A percentile compares a stretch with the other conserved stretches of the same genome.
Conservation (phyloP, 2,797 vertebrate species). For the Chloroceryle amazona region DNA sequence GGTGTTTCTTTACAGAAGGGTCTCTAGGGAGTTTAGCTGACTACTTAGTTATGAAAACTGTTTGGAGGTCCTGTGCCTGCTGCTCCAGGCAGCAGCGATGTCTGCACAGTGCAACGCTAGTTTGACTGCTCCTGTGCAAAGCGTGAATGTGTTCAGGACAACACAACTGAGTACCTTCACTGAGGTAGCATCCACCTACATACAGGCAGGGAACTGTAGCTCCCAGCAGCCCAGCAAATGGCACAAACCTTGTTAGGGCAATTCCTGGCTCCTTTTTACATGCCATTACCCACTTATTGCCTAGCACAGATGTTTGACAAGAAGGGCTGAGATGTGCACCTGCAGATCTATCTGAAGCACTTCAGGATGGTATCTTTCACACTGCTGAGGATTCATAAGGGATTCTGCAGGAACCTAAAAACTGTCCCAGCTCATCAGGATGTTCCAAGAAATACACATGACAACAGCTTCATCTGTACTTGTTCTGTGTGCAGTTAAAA, state of each 20-base stretch:
- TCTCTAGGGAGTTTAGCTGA: background rate
- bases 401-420: background rate
- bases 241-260: background rate
- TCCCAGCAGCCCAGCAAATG: background rate
- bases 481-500: background rate
- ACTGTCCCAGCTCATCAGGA: background rate
- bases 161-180: background rate
- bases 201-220: background rate
- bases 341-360: background rate
- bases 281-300: background rate
- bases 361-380: background rate
- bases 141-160: background rate
- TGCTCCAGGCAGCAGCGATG: background rate
- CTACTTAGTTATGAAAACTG: background rate
- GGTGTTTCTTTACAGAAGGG: background rate
- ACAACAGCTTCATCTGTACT: background rate
- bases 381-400: background rate
- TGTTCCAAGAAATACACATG: background rate
- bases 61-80: fast-evolving
- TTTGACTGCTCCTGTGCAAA: background rate
- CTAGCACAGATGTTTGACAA: background rate
- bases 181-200: background rate
- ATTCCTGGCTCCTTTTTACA: background rate
- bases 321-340: background rate
- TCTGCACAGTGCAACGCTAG: fast-evolving